phyloP scores from a whole-genome alignment of 2,113 vertebrate genomes.

The Brevimyrus niger region DNA sequence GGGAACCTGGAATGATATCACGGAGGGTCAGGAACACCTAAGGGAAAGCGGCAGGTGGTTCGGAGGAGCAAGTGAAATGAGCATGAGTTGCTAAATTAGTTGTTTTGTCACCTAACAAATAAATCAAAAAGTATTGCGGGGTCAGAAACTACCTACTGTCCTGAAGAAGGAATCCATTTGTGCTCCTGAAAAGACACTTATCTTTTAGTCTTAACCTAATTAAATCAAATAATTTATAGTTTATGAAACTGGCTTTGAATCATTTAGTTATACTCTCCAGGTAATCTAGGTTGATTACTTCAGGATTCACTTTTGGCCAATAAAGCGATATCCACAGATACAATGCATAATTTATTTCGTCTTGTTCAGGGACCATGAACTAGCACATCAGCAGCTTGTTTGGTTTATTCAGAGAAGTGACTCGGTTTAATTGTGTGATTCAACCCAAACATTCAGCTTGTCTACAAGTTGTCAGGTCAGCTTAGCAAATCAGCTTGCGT shows the following conservation, averaged over 20 bases:
- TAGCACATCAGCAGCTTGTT: background rate
- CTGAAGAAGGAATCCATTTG: background rate
- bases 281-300: background rate
- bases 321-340: background rate
- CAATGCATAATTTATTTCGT: background rate
- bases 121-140: background rate
- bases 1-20: background rate
- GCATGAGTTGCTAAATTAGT: background rate
- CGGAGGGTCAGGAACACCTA: background rate
- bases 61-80: background rate
- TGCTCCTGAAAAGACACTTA: background rate
- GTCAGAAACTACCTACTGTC: background rate
- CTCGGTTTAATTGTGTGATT: background rate
- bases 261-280: background rate
- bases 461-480: background rate
- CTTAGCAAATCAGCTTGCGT: background rate
- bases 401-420: background rate
- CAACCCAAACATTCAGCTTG: background rate
- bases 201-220: background rate
- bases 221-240: background rate
- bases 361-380: background rate
- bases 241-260: background rate
- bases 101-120: background rate
- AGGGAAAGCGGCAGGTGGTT: constrained; percentile 10
- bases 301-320: background rate